These are phyloP conservation scores for Martes martes DNA, from an alignment of 2,113 vertebrate genomes.

Conservation along the genomic window DNA sequence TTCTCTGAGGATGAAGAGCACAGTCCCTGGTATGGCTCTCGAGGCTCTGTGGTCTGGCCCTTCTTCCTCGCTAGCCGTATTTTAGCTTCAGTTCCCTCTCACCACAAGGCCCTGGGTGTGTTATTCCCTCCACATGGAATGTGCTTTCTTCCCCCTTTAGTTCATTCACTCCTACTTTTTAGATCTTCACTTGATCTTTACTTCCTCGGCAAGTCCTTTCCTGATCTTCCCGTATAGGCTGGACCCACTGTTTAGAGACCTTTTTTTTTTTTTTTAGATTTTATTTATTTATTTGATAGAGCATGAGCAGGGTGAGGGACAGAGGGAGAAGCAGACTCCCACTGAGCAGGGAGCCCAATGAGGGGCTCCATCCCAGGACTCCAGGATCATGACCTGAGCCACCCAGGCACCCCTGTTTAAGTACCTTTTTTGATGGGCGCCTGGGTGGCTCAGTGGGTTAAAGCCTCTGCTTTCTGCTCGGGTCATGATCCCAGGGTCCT, in stretches of 20 bases:
- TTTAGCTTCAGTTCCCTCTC: neutral
- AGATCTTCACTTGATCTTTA: accelerated
- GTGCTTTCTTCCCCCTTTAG: neutral
- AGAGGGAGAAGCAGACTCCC: neutral
- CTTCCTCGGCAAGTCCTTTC: neutral
- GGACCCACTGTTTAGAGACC: no score
- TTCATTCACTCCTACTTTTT: neutral
- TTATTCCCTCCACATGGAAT: neutral
- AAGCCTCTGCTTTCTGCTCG: no score
- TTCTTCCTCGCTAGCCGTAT: neutral
- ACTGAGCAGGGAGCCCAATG: neutral
- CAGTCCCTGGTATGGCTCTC: accelerated
- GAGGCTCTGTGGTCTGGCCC: neutral
- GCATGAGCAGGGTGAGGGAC: neutral
- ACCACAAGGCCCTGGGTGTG: accelerated
- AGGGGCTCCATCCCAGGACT: neutral
- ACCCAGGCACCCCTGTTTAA: no score
- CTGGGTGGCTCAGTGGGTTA: no score
- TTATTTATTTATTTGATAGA: neutral
- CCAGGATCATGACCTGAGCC: neutral
- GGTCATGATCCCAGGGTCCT: no score
- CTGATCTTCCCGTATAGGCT: neutral
- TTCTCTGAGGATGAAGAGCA: neutral
- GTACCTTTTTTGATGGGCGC: no score
- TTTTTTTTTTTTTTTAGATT: neutral